Conservation (phyloP, 2,113 vertebrate genomes). For the Bothrops jararaca region DNA sequence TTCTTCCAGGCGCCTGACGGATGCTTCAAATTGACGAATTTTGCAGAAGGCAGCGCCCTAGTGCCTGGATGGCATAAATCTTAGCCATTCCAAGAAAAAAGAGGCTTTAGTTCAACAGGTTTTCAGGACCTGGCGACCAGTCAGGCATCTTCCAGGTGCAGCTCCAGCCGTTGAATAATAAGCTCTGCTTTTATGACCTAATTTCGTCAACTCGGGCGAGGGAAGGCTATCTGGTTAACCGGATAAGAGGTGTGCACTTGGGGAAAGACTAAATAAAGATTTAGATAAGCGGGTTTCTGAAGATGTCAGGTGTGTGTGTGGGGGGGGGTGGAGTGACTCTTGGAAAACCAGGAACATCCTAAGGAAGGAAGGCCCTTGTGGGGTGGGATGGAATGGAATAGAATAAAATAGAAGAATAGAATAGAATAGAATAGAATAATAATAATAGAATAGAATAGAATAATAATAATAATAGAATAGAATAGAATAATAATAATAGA, state of each 20-base stretch:
- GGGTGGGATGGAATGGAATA: no score
- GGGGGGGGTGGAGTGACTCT: neutral
- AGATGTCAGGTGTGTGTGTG: neutral
- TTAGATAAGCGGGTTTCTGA: neutral
- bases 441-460: no score
- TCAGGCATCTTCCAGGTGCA: slow-evolving; percentile 40
- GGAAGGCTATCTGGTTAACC: slow-evolving; percentile 42
- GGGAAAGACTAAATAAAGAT: slow-evolving; percentile 6
- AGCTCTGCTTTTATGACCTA: slow-evolving; percentile 47
- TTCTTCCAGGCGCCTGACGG: no score
- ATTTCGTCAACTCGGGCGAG: slow-evolving; percentile 44
- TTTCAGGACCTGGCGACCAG: slow-evolving; percentile 20
- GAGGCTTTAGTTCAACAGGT: slow-evolving; percentile 1
- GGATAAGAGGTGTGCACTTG: slow-evolving; percentile 2
- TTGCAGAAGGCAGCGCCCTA: neutral
- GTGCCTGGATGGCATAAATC: neutral
- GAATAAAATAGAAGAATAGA: no score
- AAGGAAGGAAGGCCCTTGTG: neutral
- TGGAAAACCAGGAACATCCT: neutral
- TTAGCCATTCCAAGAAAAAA: slow-evolving; percentile 2
- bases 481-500: no score
- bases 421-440: no score
- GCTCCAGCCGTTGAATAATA: slow-evolving; percentile 38
- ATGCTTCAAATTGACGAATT: neutral
- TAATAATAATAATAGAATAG: no score